phyloP scores from a whole-genome alignment of 2,113 vertebrate genomes.

The Dasyurus viverrinus region DNA sequence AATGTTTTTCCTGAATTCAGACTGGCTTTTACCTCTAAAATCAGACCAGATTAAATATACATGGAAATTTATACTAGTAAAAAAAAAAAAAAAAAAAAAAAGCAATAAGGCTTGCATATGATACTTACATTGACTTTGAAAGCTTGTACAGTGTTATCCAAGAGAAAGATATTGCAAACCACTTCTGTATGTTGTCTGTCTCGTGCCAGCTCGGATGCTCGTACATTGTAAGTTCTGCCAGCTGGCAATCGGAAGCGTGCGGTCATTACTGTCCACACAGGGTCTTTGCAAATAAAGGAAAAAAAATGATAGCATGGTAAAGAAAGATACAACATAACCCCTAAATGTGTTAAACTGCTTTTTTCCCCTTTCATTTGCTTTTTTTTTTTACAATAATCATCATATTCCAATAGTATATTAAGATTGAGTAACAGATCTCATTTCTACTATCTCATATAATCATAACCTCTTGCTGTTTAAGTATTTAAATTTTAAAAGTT shows the following conservation, averaged over 20 bases:
- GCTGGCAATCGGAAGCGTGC: constrained; percentile 99
- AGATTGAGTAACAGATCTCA: not conserved
- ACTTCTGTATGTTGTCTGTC: constrained; percentile 98
- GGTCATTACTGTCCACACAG: constrained; percentile 99
- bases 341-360: constrained; percentile 12
- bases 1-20: constrained; percentile 17
- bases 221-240: constrained; percentile 99
- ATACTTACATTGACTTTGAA: constrained; percentile 97
- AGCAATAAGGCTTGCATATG: not conserved
- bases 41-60: constrained; percentile 39
- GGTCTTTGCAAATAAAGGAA: constrained; percentile 82
- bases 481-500: not conserved
- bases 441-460: not conserved
- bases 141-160: constrained; percentile 97
- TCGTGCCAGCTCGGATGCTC: constrained; percentile 98
- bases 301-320: constrained; percentile 35
- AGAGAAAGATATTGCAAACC: constrained; percentile 96
- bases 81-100: not conserved
- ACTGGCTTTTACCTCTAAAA: constrained; percentile 38
- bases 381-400: not conserved
- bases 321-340: not conserved
- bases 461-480: not conserved
- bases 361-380: not conserved
- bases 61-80: constrained; percentile 35
- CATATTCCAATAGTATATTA: not conserved